Percentiles rank a stretch among this genome's conserved stretches.
phyloP scores from a whole-genome alignment of 2,797 vertebrate genomes.

The Argya squamiceps region DNA sequence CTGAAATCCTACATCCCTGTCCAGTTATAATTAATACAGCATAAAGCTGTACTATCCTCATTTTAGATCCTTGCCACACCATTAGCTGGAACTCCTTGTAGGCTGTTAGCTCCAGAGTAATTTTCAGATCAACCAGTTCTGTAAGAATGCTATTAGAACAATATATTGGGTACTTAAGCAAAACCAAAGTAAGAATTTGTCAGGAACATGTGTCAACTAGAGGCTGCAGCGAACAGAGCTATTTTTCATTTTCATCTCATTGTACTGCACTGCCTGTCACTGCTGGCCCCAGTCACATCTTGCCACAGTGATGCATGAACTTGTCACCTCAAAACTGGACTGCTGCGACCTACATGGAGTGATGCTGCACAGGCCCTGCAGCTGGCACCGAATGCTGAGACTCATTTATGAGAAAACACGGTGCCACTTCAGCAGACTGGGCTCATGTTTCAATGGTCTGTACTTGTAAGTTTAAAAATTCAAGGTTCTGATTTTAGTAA shows the following conservation, averaged over 20 bases:
- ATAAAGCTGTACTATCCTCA: not conserved
- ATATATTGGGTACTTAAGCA: not conserved
- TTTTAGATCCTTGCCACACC: not conserved
- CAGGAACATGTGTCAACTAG: not conserved
- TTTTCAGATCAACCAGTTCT: not conserved
- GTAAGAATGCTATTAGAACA: not conserved
- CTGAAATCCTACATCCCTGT: not conserved
- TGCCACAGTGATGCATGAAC: not conserved
- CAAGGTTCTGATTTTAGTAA: not conserved
- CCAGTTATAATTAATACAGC: not conserved
- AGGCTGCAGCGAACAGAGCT: not conserved
- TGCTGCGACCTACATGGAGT: not conserved
- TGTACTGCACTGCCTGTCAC: not conserved
- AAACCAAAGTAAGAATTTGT: not conserved
- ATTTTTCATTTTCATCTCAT: not conserved
- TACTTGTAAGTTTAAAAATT: not conserved
- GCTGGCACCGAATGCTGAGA: not conserved
- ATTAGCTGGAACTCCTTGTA: not conserved
- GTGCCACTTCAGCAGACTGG: not conserved
- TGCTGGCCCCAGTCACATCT: not conserved
- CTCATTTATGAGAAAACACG: not conserved
- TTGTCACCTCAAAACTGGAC: not conserved
- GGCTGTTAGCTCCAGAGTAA: not conserved
- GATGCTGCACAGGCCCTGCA: rapidly evolving
- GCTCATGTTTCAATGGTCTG: not conserved